Evolutionary conservation across 2,113 vertebrate species (phyloP).

Genomic region (Ia io): DNA sequence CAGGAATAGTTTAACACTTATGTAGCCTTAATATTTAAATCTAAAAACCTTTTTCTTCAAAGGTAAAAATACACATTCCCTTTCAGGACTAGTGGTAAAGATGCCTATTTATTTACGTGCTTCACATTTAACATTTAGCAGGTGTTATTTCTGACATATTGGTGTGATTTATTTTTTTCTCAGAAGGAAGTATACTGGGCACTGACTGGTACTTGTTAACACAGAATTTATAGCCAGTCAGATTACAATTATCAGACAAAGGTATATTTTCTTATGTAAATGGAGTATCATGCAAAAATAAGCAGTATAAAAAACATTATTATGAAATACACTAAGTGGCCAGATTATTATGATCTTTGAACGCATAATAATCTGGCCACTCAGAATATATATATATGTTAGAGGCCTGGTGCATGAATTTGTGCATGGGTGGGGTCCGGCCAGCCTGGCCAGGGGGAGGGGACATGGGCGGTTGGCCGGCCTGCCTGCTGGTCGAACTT

Average conservation of each 20-base stretch:
- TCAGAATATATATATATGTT: too few relatives aligned
- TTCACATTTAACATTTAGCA: background rate
- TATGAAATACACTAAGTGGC: background rate
- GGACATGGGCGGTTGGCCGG: too few relatives aligned
- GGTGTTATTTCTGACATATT: background rate
- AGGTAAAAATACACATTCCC: background rate
- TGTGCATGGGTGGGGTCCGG: too few relatives aligned
- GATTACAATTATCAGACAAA: background rate
- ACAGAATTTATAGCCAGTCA: background rate
- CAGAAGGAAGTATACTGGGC: background rate
- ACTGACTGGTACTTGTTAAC: background rate
- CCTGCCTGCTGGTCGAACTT: too few relatives aligned
- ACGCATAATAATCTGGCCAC: too few relatives aligned
- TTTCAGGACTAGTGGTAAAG: background rate
- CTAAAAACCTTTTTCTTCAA: background rate
- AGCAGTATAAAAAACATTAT: background rate
- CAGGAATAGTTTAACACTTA: background rate
- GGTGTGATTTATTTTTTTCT: background rate
- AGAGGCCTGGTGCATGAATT: too few relatives aligned
- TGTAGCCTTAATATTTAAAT: background rate
- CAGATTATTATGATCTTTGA: too few relatives aligned
- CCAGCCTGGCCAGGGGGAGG: too few relatives aligned
- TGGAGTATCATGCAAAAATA: background rate
- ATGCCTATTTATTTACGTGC: background rate
- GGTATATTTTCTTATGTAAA: background rate